Evolutionary conservation across 2,888 invertebrate species (phyloP).

Genomic region (Synanthedon formicaeformis): DNA sequence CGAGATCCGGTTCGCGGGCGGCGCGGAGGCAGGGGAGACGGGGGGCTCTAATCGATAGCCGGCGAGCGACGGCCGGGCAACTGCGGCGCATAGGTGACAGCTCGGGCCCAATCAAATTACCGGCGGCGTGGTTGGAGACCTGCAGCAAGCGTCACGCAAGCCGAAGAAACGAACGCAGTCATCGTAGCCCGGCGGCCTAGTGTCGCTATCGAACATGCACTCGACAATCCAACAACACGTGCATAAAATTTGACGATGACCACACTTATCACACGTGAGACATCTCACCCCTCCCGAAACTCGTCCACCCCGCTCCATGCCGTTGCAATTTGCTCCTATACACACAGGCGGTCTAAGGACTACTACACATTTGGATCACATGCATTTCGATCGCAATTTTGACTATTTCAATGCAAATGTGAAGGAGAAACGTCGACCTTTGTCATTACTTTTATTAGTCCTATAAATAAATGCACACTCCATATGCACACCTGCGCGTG

Average conservation of each 20-base stretch:
- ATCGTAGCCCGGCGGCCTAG: constrained; percentile 6
- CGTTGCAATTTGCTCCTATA: constrained; percentile 25
- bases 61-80: constrained; percentile 68
- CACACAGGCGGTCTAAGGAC: background rate
- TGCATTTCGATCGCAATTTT: background rate
- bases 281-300: constrained; percentile 23
- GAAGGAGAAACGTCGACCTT: background rate
- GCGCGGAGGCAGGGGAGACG: constrained; percentile 36
- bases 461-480: background rate
- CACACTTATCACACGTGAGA: constrained; percentile 37
- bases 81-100: constrained; percentile 70
- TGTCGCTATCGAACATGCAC: constrained; percentile 30
- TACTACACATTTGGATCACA: background rate
- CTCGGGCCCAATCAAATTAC: constrained; percentile 69
- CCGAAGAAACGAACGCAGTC: constrained; percentile 31
- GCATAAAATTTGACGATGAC: constrained; percentile 38
- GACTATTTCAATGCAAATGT: background rate
- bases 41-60: constrained; percentile 67
- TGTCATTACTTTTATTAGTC: background rate
- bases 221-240: constrained; percentile 30
- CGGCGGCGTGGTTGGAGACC: constrained; percentile 57
- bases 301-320: constrained; percentile 14
- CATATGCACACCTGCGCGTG: constrained; percentile 5
- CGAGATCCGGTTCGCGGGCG: constrained; percentile 70
- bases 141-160: constrained; percentile 50